phyloP scores from a whole-genome alignment of 2,113 vertebrate genomes.

The Bujurquina vittata region DNA sequence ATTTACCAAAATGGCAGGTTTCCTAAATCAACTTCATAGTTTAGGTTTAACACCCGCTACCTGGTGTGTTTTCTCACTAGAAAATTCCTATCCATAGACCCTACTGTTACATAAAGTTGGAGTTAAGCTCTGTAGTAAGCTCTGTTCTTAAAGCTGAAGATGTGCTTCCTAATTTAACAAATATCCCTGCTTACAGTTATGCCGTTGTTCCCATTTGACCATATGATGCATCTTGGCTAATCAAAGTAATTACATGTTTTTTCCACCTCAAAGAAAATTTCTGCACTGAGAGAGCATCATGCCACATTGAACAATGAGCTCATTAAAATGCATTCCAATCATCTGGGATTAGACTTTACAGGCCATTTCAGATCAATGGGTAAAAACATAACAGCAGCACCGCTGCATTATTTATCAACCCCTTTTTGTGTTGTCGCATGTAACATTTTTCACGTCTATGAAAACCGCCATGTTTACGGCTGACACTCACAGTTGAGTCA shows the following conservation, averaged over 20 bases:
- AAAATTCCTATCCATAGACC: not conserved
- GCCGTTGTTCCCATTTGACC: slow-evolving; percentile 39
- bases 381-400: slow-evolving; percentile 29
- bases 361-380: slow-evolving; percentile 39
- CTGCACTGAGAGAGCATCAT: slow-evolving; percentile 34
- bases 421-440: not conserved
- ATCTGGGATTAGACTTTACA: slow-evolving; percentile 53
- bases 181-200: slow-evolving; percentile 9
- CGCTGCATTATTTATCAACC: not conserved
- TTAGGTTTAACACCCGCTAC: slow-evolving; percentile 20
- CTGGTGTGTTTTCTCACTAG: not conserved
- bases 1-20: slow-evolving; percentile 38
- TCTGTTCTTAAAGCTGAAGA: not conserved
- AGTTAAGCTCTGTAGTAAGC: not conserved
- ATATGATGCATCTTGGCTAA: slow-evolving; percentile 42
- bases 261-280: slow-evolving; percentile 50
- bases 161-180: slow-evolving; percentile 6
- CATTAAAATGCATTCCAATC: slow-evolving; percentile 63
- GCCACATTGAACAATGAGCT: slow-evolving; percentile 60
- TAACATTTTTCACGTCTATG: not conserved
- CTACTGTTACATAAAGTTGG: not conserved
- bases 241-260: slow-evolving; percentile 63
- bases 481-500: not conserved
- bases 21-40: slow-evolving; percentile 32
- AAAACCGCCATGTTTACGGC: not conserved